Evolutionary conservation across 1,140 invertebrate species (phyloP), one percentile per base, ranked within the genome.

Genomic region (Leptonema lineaticorne): DNA sequence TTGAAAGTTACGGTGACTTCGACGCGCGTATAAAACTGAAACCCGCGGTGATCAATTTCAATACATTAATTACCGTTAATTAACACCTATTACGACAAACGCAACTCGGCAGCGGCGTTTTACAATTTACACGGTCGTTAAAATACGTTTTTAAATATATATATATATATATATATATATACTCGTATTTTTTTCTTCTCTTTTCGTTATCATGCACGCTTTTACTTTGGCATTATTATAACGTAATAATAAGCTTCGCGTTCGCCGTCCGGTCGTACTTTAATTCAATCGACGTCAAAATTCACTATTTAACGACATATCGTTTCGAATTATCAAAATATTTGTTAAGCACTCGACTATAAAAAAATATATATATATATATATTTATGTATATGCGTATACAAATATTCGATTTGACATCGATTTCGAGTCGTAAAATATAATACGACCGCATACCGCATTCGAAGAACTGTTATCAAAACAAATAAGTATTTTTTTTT

Each of bases 1-100:
- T 11, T 9, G 37, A 33, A 33, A 33, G 5, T 6, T 41, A 3
- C 11, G 27, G 50, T 24, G 24, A 24, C 22, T 70, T 9, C 14
- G 48, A 70, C 48, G 30, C 22, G 58, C 18, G n/a, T 60, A 68
- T 65, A 68, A 29, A 6, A 22, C 4, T 14, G 16, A 33, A 33
- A 62, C 33, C 33, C 33, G 24, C 59, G 14, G 50, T 30, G 5
- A 46, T 59, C 45, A 57, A 29, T 48, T 30, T 29, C 30, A 67
- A 41, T 68, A 71, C 68, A 62, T 29, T 59, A 68, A 71, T 71
- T 68, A 65, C 57, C 46, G 63, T 68, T 68, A 71, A 71, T 71
- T 71, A 62, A 37, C 64, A n/a, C 22, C 45, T 62, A 62, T 62
- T 62, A 62, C 50, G 50, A 50, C 46, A 8, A 50, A 5, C 11